phyloP scores from a whole-genome alignment of 2,113 vertebrate genomes.

The Chinchilla lanigera region DNA sequence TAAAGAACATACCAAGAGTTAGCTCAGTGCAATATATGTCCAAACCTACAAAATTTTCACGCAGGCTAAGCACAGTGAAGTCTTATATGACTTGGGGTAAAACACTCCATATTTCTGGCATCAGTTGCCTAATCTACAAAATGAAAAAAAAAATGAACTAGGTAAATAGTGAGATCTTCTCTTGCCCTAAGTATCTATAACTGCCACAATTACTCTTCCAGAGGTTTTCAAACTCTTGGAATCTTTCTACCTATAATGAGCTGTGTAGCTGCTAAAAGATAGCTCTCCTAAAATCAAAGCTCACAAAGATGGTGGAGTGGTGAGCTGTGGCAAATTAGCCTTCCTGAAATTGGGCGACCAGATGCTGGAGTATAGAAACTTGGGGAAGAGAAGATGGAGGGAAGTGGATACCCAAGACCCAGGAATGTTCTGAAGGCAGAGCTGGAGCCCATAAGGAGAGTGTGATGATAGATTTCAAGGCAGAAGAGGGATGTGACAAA shows the following conservation, averaged over 20 bases:
- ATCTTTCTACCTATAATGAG: background rate
- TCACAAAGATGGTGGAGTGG: background rate
- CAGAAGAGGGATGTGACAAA: no score
- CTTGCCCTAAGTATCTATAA: background rate
- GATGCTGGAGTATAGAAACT: no score
- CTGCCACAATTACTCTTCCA: background rate
- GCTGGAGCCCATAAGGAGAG: no score
- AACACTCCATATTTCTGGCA: background rate
- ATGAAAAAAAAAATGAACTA: conserved; percentile 13
- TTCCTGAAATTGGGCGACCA: no score
- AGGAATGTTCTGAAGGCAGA: no score
- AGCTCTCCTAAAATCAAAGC: background rate
- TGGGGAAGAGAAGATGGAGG: no score
- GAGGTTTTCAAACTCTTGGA: background rate
- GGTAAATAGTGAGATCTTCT: background rate
- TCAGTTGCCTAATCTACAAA: conserved; percentile 11
- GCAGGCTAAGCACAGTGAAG: background rate
- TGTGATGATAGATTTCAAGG: no score
- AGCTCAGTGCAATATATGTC: background rate
- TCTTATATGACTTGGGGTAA: background rate
- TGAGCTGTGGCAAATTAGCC: no score
- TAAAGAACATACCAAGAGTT: background rate
- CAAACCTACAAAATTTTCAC: background rate
- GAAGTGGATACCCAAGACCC: no score
- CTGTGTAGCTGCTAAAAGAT: background rate